phyloP scores from a whole-genome alignment of 92 coral and sea anemone genomes.

The Epizoanthus illoricatus region DNA sequence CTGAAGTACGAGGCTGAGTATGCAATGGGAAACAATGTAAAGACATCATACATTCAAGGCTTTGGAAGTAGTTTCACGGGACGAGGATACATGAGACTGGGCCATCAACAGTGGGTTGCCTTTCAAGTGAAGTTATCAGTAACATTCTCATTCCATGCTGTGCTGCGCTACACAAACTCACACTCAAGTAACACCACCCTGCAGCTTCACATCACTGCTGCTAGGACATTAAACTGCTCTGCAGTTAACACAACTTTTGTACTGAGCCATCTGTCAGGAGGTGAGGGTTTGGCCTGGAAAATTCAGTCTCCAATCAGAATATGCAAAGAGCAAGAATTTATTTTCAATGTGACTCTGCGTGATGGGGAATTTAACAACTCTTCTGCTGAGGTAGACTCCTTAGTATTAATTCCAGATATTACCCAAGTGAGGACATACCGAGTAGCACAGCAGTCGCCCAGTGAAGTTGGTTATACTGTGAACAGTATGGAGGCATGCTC shows the following conservation, averaged over 20 bases:
- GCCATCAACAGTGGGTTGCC: constrained; percentile 52
- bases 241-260: constrained; percentile 29
- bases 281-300: constrained; percentile 70
- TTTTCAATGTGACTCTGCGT: constrained; percentile 65
- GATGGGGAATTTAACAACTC: constrained; percentile 47
- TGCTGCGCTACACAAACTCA: constrained; percentile 66
- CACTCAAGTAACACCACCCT: constrained; percentile 40
- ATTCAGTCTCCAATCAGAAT: constrained; percentile 40
- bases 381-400: constrained; percentile 74
- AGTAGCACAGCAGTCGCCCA: constrained; percentile 44
- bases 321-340: constrained; percentile 54
- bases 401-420: constrained; percentile 67
- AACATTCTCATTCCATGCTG: constrained; percentile 43
- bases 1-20: constrained; percentile 82
- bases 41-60: constrained; percentile 67
- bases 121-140: constrained; percentile 52
- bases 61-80: constrained; percentile 77
- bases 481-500: constrained; percentile 55
- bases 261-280: constrained; percentile 41
- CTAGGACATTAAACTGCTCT: constrained; percentile 43
- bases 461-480: constrained; percentile 53
- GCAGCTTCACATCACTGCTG: constrained; percentile 51
- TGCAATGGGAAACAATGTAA: constrained; percentile 63
- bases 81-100: constrained; percentile 76
- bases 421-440: constrained; percentile 53